These are phyloP conservation scores for Lordiphosa fenestrarum DNA, from an alignment of 2,888 invertebrate species.

Conservation along the genomic window DNA sequence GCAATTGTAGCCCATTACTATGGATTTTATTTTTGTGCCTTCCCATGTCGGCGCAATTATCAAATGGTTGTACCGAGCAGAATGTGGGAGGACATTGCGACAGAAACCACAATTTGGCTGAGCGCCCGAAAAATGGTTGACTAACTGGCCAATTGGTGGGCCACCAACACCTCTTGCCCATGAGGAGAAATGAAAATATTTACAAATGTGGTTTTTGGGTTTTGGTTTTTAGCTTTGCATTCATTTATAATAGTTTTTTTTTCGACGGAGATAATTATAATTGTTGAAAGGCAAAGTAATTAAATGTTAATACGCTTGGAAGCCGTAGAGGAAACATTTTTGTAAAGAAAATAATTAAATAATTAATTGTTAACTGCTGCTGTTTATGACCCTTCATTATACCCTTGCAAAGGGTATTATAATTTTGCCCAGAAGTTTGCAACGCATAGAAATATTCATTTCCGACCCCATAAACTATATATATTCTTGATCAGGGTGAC, in stretches of 20 bases:
- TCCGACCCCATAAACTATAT: too few relatives aligned
- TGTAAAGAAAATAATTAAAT: too few relatives aligned
- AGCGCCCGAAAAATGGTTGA: slow-evolving; percentile 42
- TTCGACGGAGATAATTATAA: background rate
- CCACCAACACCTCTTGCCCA: slow-evolving; percentile 2
- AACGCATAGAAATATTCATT: too few relatives aligned
- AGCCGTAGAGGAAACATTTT: too few relatives aligned
- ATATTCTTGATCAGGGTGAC: too few relatives aligned
- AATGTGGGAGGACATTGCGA: slow-evolving; percentile 52
- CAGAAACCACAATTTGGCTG: slow-evolving; percentile 54
- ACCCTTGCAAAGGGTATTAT: too few relatives aligned
- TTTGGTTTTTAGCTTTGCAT: slow-evolving; percentile 16
- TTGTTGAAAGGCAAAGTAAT: too few relatives aligned
- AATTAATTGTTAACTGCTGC: too few relatives aligned
- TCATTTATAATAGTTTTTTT: slow-evolving; percentile 16
- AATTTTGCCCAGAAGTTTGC: too few relatives aligned
- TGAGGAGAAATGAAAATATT: slow-evolving; percentile 25
- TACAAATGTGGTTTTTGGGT: slow-evolving; percentile 28
- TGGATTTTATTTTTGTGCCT: slow-evolving; percentile 31
- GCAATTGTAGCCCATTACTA: slow-evolving; percentile 34
- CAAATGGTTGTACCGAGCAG: slow-evolving; percentile 43
- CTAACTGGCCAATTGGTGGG: slow-evolving; percentile 51
- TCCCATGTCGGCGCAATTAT: slow-evolving; percentile 45
- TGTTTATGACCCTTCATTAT: too few relatives aligned
- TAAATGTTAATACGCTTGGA: too few relatives aligned